Conservation (phyloP, 1,140 invertebrate genomes). For the Euura lappo region DNA sequence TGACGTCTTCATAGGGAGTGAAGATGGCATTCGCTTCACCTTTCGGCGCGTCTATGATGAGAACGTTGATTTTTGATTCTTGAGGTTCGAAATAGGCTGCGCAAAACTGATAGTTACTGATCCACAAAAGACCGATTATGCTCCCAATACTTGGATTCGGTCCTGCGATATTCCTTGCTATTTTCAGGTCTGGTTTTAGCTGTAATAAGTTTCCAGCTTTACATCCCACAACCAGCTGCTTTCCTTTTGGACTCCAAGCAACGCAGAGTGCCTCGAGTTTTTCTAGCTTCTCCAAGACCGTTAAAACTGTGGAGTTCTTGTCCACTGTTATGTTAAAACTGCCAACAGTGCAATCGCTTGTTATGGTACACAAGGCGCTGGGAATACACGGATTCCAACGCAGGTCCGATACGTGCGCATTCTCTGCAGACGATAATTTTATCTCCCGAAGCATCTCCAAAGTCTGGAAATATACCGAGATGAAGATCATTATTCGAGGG, state of each 20-base stretch:
- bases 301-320: constrained; percentile 36
- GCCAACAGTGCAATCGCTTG: constrained; percentile 50
- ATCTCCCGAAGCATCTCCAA: constrained; percentile 45
- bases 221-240: constrained; percentile 74
- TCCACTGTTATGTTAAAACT: constrained; percentile 49
- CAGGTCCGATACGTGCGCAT: constrained; percentile 42
- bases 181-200: constrained; percentile 70
- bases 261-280: constrained; percentile 53
- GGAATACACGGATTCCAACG: constrained; percentile 55
- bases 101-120: constrained; percentile 70
- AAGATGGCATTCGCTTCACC: constrained; percentile 55
- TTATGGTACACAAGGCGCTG: constrained; percentile 48
- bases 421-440: constrained; percentile 29
- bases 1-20: constrained; percentile 67
- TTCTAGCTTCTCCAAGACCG: constrained; percentile 39
- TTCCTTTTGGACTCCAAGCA: constrained; percentile 82
- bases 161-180: constrained; percentile 63
- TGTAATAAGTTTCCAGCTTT: constrained; percentile 68
- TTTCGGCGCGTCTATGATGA: constrained; percentile 66
- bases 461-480: constrained; percentile 32
- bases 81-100: constrained; percentile 58
- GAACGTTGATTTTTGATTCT: constrained; percentile 52
- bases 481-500: background rate
- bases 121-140: constrained; percentile 67
- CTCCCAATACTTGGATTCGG: constrained; percentile 51